phyloP scores from a whole-genome alignment of 2,888 invertebrate genomes.

The Unio pictorum region DNA sequence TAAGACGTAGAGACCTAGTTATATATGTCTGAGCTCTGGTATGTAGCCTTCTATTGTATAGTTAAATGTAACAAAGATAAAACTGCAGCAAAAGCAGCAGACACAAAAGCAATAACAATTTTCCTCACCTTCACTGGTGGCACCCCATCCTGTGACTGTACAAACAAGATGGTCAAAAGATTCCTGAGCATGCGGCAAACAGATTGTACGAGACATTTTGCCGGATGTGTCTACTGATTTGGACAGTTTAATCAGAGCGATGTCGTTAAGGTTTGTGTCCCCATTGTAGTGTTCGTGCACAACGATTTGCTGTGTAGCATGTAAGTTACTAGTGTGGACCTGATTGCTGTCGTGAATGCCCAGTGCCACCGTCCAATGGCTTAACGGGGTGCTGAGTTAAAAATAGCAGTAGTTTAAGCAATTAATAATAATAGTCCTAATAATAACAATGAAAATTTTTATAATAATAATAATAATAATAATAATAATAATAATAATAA shows the following conservation, averaged over 20 bases:
- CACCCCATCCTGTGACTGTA: slow-evolving; percentile 45
- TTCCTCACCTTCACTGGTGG: slow-evolving; percentile 32
- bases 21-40: no score
- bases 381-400: neutral
- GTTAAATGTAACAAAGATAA: no score
- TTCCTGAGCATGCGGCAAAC: slow-evolving; percentile 35
- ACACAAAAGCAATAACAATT: no score
- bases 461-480: no score
- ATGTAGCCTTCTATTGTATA: no score
- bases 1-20: no score
- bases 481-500: no score
- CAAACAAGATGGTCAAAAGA: slow-evolving; percentile 27
- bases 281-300: slow-evolving; percentile 27
- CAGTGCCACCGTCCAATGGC: slow-evolving; percentile 32
- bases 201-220: slow-evolving; percentile 12
- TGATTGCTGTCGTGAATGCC: slow-evolving; percentile 27
- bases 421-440: no score
- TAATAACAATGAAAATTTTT: no score
- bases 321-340: slow-evolving; percentile 24
- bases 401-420: no score
- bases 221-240: slow-evolving; percentile 33
- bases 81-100: no score
- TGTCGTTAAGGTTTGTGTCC: slow-evolving; percentile 30
- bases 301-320: slow-evolving; percentile 25
- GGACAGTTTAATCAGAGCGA: slow-evolving; percentile 40